These are phyloP conservation scores for Astreopora myriophthalma DNA, from an alignment of 64 coral and sea anemone genomes.

Conservation along the genomic window DNA sequence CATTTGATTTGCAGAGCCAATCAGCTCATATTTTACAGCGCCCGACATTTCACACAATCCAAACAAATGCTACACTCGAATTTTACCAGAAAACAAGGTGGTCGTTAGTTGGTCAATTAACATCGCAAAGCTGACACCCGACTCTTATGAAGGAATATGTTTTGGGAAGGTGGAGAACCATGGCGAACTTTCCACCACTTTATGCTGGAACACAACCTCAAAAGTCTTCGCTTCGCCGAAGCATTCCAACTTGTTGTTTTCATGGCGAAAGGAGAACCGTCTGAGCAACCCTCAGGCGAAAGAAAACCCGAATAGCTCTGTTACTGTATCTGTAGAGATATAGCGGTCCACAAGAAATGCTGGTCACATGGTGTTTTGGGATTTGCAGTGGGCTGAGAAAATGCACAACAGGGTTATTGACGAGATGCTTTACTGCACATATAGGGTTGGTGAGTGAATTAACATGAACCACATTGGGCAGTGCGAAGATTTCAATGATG, in stretches of 20 bases:
- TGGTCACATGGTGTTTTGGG: background rate
- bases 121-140: background rate
- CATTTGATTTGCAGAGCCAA: too few species aligned
- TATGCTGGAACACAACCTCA: conserved; percentile 14
- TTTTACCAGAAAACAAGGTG: background rate
- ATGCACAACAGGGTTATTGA: conserved; percentile 7
- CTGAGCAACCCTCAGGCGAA: background rate
- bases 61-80: background rate
- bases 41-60: background rate
- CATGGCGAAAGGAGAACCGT: background rate
- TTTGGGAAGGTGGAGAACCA: background rate
- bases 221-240: background rate
- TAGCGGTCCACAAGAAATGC: background rate
- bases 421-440: conserved; percentile 1
- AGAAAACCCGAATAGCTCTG: background rate
- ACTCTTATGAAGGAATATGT: background rate
- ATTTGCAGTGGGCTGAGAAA: background rate
- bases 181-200: too few species aligned
- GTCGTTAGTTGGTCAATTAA: background rate
- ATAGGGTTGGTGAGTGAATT: background rate
- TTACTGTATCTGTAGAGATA: background rate
- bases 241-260: background rate
- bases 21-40: background rate
- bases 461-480: too few species aligned
- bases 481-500: too few species aligned